A percentile compares a stretch with the other conserved stretches of the same genome.
Evolutionary conservation across 2,113 vertebrate genomes (phyloP).

Genomic region (Scomber scombrus): DNA sequence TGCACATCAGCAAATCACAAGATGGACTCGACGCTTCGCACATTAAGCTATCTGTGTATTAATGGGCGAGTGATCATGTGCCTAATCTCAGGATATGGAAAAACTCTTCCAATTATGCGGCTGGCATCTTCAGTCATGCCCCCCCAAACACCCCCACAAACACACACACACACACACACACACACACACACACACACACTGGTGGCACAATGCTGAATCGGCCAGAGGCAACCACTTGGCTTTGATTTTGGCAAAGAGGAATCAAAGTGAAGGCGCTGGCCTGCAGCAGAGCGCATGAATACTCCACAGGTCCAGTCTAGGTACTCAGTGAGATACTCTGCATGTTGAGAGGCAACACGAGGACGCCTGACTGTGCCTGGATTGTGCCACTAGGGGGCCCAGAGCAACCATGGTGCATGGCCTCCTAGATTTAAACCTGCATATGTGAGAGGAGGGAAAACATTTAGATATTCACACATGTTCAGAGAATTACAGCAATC

Average conservation of each 20-base stretch:
- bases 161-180: not conserved
- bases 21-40: conserved; percentile 1
- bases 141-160: not conserved
- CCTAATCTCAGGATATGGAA: conserved; percentile 2
- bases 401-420: conserved; percentile 2
- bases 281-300: not conserved
- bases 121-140: not conserved
- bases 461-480: too few relatives aligned
- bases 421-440: not conserved
- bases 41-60: not conserved
- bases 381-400: conserved; percentile 51
- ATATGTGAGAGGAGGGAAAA: not conserved
- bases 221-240: not conserved
- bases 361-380: not conserved
- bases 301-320: conserved; percentile 30
- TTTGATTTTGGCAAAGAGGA: not conserved
- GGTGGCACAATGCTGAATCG: not conserved
- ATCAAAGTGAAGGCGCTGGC: not conserved
- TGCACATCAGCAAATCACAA: conserved; percentile 50
- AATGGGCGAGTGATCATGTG: conserved; percentile 54
- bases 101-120: conserved; percentile 6
- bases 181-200: not conserved
- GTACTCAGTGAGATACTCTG: not conserved
- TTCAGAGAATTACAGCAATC: too few relatives aligned
- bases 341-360: not conserved